Conservation (phyloP, 2,888 invertebrate species). For the Gonocerus acuteangulatus region DNA sequence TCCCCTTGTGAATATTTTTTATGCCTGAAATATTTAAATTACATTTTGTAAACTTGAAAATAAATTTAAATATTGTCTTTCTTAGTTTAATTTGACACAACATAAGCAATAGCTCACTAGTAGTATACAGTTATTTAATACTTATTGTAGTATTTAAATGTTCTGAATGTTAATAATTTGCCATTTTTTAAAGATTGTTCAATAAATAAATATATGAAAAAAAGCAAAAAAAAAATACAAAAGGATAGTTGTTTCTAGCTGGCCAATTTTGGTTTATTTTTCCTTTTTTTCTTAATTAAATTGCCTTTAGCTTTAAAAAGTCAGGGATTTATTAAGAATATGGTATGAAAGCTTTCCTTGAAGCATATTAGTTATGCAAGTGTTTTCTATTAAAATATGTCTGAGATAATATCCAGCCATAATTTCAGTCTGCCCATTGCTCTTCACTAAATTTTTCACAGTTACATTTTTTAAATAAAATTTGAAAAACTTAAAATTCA, state of each 20-base stretch:
- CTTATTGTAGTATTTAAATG: constrained; percentile 12
- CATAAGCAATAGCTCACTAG: constrained; percentile 18
- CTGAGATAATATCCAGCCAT: constrained; percentile 6
- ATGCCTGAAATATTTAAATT: constrained; percentile 26
- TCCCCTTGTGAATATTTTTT: constrained; percentile 32
- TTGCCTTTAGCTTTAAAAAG: constrained; percentile 4
- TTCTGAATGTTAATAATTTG: constrained; percentile 19
- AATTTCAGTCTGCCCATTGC: constrained; percentile 2
- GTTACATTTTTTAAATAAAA: constrained; percentile 8
- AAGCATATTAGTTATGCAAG: too few species aligned
- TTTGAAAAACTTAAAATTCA: constrained; percentile 2
- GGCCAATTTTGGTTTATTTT: neutral
- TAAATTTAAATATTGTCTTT: constrained; percentile 22
- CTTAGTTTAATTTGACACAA: constrained; percentile 24
- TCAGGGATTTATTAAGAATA: neutral
- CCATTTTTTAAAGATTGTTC: neutral
- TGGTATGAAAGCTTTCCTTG: too few species aligned
- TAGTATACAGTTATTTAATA: constrained; percentile 20
- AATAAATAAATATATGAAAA: neutral
- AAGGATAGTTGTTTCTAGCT: neutral
- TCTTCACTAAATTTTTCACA: constrained; percentile 9
- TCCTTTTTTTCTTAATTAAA: neutral
- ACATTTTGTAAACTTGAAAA: constrained; percentile 22
- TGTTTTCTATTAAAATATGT: too few species aligned
- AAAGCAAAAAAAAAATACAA: neutral